Evolutionary conservation across 2,797 vertebrate genomes (phyloP).

Genomic region (Bufotes viridis): DNA sequence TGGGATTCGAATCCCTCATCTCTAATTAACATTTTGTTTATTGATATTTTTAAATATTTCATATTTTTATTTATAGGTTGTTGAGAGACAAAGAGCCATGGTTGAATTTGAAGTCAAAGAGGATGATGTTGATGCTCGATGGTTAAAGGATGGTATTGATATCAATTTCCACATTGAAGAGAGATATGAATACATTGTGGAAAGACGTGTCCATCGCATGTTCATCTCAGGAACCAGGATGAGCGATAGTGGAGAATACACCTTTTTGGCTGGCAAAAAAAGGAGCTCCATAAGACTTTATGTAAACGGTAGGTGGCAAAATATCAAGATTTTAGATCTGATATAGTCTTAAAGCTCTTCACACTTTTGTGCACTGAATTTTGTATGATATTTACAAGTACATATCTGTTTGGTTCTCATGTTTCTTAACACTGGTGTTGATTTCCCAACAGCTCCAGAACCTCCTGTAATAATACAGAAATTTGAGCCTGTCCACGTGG

Average conservation of each 20-base stretch:
- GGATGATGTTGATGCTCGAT: conserved; percentile 85
- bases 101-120: conserved; percentile 90
- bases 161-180: conserved; percentile 85
- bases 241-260: conserved; percentile 85
- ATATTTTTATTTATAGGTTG: conserved; percentile 72
- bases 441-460: conserved; percentile 83
- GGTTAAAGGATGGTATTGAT: conserved; percentile 86
- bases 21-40: no score
- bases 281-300: conserved; percentile 82
- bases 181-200: conserved; percentile 80
- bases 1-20: no score
- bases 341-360: not conserved
- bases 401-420: not conserved
- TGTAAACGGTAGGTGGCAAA: conserved; percentile 78
- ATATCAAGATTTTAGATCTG: not conserved
- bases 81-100: conserved; percentile 84
- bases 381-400: not conserved
- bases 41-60: not conserved
- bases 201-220: conserved; percentile 84
- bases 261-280: conserved; percentile 85
- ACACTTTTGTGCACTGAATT: not conserved
- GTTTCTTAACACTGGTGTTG: not conserved
- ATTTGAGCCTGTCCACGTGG: conserved; percentile 88
- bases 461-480: conserved; percentile 87
- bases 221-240: conserved; percentile 83